Base-by-base conservation (phyloP, 1,140 invertebrate genomes). In the Lordiphosa stackelbergi region DNA sequence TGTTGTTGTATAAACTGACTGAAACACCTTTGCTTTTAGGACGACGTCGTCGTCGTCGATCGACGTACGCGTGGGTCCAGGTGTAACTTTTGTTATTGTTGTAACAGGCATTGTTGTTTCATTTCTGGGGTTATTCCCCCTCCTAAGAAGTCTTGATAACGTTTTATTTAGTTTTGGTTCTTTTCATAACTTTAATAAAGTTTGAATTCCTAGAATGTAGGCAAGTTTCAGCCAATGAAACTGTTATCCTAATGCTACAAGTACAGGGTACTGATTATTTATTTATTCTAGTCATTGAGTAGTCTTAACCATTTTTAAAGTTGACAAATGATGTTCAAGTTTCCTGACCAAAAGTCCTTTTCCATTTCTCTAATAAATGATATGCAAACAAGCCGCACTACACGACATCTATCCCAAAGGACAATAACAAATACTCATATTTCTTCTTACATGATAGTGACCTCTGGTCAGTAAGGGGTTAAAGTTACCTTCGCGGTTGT, bases 341-440 rank as follows among this genome's bases (percentile, higher is more conserved):
- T 24, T 5, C 24, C 12, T 46, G n/a, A 7, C 24, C 9, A 31
- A 31, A 38, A 45, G 68, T 47, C 53, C 5, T 11, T 5, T 62
- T 46, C 63, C 70, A 43, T 52, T 38, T 34, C 16, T 59, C 22
- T 77, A 52, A 77, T 64, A 77, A 77, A 77, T 72, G 55, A 72
- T 72, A 77, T 77, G 64, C 59, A 77, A 77, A 73, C 73, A 77
- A 60, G 59, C 66, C 75, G 73, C 59, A 64, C 28, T 31, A 36
- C 41, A 13, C 8, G 37, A 68, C 45, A 60, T 43, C 53, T 47
- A 12, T 77, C 73, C 73, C 73, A 19, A 53, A 53, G 59, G 73
- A 72, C 56, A 57, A 75, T 71, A 66, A 63, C 72, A 75, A 77
- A 77, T 64, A 77, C 58, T 77, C 68, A 77, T 77, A 77, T 77